Conservation (phyloP, 35 echinoderm and acorn worm genomes). For the Heliocidaris tuberculata region DNA sequence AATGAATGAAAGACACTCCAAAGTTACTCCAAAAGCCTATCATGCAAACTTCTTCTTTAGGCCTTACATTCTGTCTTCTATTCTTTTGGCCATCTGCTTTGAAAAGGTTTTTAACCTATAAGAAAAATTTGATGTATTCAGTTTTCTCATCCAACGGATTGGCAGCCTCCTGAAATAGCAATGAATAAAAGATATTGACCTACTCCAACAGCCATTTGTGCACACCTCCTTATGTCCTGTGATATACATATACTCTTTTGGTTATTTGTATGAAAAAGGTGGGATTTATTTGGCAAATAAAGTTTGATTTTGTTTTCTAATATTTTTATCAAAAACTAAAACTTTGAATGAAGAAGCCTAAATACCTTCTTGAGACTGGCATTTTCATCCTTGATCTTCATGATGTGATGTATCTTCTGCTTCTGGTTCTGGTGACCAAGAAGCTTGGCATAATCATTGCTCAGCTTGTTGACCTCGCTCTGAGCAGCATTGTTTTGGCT, state of each 20-base stretch:
- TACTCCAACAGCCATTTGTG: too few relatives aligned
- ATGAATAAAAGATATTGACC: too few relatives aligned
- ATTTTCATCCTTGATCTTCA: conserved; percentile 96
- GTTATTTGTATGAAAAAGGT: too few relatives aligned
- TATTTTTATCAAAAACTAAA: not conserved
- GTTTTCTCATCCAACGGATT: too few relatives aligned
- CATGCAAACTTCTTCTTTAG: not conserved
- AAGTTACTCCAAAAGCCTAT: not conserved
- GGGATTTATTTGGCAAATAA: not conserved
- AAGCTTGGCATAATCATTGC: conserved; percentile 79
- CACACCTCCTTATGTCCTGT: too few relatives aligned
- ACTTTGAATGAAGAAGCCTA: too few relatives aligned
- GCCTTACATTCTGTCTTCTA: not conserved
- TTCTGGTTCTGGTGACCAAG: conserved; percentile 96
- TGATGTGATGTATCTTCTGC: conserved; percentile 95
- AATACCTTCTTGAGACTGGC: conserved; percentile 80
- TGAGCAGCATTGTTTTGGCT: conserved; percentile 64
- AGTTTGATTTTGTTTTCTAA: not conserved
- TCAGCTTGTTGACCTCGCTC: conserved; percentile 78
- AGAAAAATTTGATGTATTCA: too few relatives aligned
- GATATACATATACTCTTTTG: too few relatives aligned
- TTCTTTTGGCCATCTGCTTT: not conserved
- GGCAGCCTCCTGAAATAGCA: too few relatives aligned
- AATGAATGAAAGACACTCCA: not conserved
- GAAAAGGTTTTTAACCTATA: too few relatives aligned